Evolutionary conservation across 2,797 vertebrate genomes (phyloP).

Genomic region (Malacoctenus gilli): DNA sequence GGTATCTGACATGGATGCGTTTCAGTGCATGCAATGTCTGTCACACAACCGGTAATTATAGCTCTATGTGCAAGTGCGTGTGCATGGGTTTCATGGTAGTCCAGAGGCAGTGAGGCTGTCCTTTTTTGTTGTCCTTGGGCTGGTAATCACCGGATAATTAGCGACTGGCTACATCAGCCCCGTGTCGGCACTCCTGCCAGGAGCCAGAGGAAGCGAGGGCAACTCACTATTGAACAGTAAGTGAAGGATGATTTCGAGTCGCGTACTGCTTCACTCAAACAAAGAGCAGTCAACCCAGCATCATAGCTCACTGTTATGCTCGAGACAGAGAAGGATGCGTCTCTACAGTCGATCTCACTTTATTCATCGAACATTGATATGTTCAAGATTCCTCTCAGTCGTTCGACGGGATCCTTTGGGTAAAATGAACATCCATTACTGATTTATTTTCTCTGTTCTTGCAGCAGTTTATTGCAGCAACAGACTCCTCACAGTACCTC

Average conservation of each 20-base stretch:
- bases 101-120: conserved; percentile 14
- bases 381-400: too few relatives aligned
- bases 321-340: conserved; percentile 4
- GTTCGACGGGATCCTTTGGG: too few relatives aligned
- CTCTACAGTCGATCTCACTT: neutral
- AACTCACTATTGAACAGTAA: conserved; percentile 45
- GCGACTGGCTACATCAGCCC: conserved; percentile 53
- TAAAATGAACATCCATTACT: too few relatives aligned
- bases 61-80: conserved; percentile 19
- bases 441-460: too few relatives aligned
- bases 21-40: conserved; percentile 39
- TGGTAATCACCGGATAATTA: conserved; percentile 68
- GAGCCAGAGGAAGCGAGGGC: conserved; percentile 20
- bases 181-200: conserved; percentile 41
- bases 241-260: conserved; percentile 38
- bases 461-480: too few relatives aligned
- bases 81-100: conserved; percentile 4
- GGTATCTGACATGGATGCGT: conserved; percentile 55
- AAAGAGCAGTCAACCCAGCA: conserved; percentile 13
- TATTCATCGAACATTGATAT: too few relatives aligned
- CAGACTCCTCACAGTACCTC: too few relatives aligned
- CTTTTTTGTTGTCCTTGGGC: conserved; percentile 33
- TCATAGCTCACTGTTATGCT: neutral
- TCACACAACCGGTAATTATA: conserved; percentile 45
- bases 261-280: conserved; percentile 20